Evolutionary conservation across 2,888 invertebrate genomes (phyloP).

Genomic region (Steinernema scapterisci): DNA sequence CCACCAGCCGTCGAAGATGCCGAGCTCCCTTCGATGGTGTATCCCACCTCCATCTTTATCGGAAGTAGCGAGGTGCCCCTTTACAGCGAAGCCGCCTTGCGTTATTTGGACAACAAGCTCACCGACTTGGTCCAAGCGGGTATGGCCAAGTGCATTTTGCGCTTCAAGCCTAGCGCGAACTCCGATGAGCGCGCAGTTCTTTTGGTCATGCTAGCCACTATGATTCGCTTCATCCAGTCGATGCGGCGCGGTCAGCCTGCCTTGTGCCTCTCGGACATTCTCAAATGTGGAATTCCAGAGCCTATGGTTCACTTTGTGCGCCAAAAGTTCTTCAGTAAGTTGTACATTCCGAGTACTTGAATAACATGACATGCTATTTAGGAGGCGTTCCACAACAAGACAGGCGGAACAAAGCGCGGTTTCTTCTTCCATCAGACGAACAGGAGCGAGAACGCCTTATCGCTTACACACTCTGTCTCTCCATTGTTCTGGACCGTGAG

Average conservation of each 20-base stretch:
- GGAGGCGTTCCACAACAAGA: not conserved
- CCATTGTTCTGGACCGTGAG: not conserved
- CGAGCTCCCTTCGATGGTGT: constrained; percentile 9
- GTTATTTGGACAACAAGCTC: not conserved
- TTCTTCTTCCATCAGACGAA: not conserved
- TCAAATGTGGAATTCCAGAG: not conserved
- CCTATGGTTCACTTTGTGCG: constrained; percentile 6
- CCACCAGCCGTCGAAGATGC: constrained; percentile 15
- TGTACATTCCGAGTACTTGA: not conserved
- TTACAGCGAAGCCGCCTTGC: constrained; percentile 8
- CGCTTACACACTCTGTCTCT: not conserved
- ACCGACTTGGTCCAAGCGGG: not conserved
- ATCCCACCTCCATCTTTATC: constrained; percentile 8
- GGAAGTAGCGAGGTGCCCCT: not conserved
- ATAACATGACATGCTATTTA: not conserved
- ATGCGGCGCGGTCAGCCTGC: not conserved
- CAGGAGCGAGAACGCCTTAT: not conserved
- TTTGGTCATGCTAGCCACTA: not conserved
- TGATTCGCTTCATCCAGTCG: constrained; percentile 10
- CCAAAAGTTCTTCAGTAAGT: constrained; percentile 16
- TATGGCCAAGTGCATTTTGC: constrained; percentile 11
- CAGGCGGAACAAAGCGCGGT: not conserved
- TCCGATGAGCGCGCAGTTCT: not conserved
- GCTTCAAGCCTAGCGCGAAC: constrained; percentile 10
- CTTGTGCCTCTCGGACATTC: not conserved